Conservation (phyloP, 92 coral and sea anemone species). For the Nematostella vectensis region DNA sequence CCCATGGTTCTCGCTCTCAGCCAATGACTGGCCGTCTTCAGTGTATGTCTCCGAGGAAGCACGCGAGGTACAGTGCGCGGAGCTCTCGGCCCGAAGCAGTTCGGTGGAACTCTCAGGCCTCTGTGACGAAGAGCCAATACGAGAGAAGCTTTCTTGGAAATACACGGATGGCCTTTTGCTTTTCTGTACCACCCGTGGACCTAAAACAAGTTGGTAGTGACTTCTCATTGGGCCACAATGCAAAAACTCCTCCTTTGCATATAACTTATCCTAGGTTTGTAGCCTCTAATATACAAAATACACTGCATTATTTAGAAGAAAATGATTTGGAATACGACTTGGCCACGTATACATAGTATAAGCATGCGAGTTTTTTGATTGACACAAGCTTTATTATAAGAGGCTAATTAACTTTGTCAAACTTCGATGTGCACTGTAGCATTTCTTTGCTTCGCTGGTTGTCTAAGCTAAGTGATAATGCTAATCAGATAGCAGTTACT, state of each 20-base stretch:
- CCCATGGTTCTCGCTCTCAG: constrained; percentile 20
- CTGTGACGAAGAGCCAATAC: constrained; percentile 6
- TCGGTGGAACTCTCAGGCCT: constrained; percentile 41
- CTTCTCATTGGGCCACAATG: background rate
- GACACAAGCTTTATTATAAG: no score
- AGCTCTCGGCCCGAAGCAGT: constrained; percentile 56
- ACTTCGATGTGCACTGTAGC: no score
- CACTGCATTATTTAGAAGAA: no score
- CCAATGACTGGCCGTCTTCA: constrained; percentile 12
- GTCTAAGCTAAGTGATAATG: no score
- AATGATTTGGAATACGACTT: no score
- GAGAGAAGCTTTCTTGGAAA: constrained; percentile 3
- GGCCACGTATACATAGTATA: no score
- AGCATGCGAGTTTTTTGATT: no score
- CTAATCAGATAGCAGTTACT: no score
- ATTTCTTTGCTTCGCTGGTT: no score
- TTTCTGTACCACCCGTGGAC: constrained; percentile 5
- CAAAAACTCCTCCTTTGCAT: background rate
- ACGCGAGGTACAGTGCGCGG: constrained; percentile 47
- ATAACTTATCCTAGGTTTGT: no score
- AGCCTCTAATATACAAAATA: no score
- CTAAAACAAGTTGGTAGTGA: constrained; percentile 1
- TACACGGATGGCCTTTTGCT: constrained; percentile 1
- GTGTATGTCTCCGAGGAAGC: constrained; percentile 37
- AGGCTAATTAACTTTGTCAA: no score